phyloP scores from a whole-genome alignment of 2,888 invertebrate species.

The Amphipyra berbera region DNA sequence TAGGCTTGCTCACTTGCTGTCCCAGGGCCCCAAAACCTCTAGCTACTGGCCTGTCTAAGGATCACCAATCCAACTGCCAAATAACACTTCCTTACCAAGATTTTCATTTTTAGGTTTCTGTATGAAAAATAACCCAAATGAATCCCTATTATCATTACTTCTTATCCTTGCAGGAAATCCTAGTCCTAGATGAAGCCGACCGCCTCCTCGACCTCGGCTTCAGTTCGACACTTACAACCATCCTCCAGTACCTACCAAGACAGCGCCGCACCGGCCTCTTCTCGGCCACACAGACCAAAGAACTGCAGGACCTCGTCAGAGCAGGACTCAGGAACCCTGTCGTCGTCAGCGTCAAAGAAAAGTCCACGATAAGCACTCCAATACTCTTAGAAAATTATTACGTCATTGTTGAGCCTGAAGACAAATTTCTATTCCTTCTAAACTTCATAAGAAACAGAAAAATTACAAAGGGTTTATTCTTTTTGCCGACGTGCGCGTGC shows the following conservation, averaged over 20 bases:
- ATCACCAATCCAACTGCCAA: too few species aligned
- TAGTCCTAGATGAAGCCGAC: constrained; percentile 99
- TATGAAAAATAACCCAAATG: too few species aligned
- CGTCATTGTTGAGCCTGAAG: constrained; percentile 93
- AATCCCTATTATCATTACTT: background rate
- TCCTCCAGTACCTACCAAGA: constrained; percentile 97
- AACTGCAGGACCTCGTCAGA: constrained; percentile 96
- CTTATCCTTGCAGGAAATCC: constrained; percentile 91
- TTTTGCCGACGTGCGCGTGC: constrained; percentile 98
- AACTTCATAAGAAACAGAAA: constrained; percentile 92
- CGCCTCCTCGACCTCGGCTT: constrained; percentile 98
- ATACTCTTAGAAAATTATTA: constrained; percentile 94
- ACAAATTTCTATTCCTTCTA: constrained; percentile 95
- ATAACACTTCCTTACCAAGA: too few species aligned
- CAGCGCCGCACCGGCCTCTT: constrained; percentile 99
- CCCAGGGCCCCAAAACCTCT: too few species aligned
- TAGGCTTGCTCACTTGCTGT: too few species aligned
- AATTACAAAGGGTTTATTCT: constrained; percentile 92
- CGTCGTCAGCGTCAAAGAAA: constrained; percentile 96
- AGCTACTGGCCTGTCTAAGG: too few species aligned
- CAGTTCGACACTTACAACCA: constrained; percentile 94
- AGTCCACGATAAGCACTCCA: constrained; percentile 93
- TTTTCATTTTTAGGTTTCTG: too few species aligned
- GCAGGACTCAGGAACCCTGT: constrained; percentile 98
- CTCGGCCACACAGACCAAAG: constrained; percentile 99